These are phyloP conservation scores for Takifugu ocellatus DNA, from an alignment of 2,797 vertebrate genomes.

Conservation along the genomic window DNA sequence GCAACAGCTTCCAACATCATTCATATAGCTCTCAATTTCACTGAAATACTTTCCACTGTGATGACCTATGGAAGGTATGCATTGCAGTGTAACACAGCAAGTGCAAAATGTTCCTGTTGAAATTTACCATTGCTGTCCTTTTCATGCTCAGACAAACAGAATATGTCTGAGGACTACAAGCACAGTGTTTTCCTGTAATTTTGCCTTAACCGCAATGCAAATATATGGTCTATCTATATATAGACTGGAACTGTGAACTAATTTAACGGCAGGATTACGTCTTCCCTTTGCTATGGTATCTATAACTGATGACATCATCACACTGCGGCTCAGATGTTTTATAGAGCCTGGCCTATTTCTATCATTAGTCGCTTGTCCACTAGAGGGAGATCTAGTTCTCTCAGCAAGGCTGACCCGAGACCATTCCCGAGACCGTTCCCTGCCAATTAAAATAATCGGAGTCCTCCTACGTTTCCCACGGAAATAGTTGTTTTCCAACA, in stretches of 20 bases:
- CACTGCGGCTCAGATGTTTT: neutral
- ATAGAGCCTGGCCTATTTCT: too few relatives aligned
- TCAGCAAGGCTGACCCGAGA: neutral
- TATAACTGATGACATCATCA: neutral
- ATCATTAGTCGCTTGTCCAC: slow-evolving; percentile 33
- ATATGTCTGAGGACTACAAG: too few relatives aligned
- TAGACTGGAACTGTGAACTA: too few relatives aligned
- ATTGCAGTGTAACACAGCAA: neutral
- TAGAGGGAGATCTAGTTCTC: slow-evolving; percentile 32
- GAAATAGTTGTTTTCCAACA: neutral
- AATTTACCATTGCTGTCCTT: slow-evolving; percentile 3
- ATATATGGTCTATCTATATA: too few relatives aligned
- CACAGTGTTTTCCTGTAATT: too few relatives aligned
- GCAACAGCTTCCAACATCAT: slow-evolving; percentile 16
- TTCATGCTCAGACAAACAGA: slow-evolving; percentile 4
- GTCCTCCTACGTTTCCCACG: neutral
- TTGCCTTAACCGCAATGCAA: too few relatives aligned
- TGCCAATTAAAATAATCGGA: too few relatives aligned
- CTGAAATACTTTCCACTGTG: slow-evolving; percentile 39
- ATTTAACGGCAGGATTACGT: too few relatives aligned
- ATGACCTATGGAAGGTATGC: slow-evolving; percentile 35
- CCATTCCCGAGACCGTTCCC: too few relatives aligned
- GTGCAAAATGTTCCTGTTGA: slow-evolving; percentile 7
- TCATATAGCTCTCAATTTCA: slow-evolving; percentile 23
- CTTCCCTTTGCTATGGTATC: too few relatives aligned